Evolutionary conservation across 2,113 vertebrate genomes (phyloP).

Genomic region (Alligator mississippiensis): DNA sequence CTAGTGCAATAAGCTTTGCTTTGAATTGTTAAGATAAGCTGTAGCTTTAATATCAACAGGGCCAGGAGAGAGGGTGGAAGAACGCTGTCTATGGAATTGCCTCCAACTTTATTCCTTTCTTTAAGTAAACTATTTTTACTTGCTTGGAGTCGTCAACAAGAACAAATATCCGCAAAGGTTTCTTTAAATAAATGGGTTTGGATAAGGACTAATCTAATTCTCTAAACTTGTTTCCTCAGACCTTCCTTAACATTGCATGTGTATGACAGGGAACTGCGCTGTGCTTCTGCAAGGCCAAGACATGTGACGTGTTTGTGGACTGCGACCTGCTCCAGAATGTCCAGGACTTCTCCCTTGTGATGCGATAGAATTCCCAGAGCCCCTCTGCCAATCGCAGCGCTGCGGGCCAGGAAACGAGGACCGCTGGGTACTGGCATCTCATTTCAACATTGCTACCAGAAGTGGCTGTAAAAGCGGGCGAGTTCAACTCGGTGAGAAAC

Average conservation of each 20-base stretch:
- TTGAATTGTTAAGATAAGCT: neutral
- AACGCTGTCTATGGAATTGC: neutral
- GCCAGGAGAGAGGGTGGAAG: neutral
- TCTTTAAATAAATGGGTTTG: neutral
- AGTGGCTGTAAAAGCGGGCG: neutral
- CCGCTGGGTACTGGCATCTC: neutral
- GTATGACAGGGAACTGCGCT: neutral
- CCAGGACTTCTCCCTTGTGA: neutral
- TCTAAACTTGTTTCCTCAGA: neutral
- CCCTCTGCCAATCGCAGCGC: neutral
- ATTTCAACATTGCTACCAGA: neutral
- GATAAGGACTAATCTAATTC: neutral
- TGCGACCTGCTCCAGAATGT: neutral
- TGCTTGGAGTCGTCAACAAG: neutral
- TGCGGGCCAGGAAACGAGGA: neutral
- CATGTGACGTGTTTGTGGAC: neutral
- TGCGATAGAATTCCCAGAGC: neutral
- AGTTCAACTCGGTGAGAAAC: neutral
- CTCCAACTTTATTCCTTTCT: slow-evolving; percentile 18
- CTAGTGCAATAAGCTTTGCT: neutral
- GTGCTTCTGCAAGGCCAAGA: neutral
- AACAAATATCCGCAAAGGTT: neutral
- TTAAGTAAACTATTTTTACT: neutral
- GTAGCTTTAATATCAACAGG: neutral
- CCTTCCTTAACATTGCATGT: neutral